Percentiles rank a stretch among this genome's conserved stretches.
These are phyloP conservation scores for Drosophila burlai DNA, from an alignment of 1,140 invertebrate genomes.

Conservation along the genomic window DNA sequence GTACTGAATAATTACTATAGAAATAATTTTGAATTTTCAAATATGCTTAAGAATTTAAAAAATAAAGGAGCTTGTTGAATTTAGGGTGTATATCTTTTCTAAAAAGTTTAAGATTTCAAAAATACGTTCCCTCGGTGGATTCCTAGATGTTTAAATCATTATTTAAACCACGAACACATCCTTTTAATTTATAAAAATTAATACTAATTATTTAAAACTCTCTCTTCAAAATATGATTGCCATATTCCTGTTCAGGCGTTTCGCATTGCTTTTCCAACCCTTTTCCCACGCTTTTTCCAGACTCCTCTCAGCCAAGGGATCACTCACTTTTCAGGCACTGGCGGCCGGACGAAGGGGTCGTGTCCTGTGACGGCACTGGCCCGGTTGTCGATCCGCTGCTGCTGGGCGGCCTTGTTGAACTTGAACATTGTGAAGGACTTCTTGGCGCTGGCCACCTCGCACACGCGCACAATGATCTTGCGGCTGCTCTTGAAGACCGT, in stretches of 20 bases:
- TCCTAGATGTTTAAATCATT: not conserved
- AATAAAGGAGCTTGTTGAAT: not conserved
- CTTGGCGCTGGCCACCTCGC: conserved; percentile 84
- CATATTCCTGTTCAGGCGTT: too few relatives aligned
- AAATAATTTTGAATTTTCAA: not conserved
- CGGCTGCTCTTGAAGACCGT: conserved; percentile 85
- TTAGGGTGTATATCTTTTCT: not conserved
- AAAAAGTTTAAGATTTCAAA: not conserved
- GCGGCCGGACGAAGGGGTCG: conserved; percentile 90
- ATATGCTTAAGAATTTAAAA: not conserved
- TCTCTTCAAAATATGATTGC: not conserved
- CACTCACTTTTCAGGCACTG: conserved; percentile 86
- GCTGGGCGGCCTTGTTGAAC: conserved; percentile 90
- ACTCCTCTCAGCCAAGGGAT: not conserved
- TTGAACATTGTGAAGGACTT: conserved; percentile 89
- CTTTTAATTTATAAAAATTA: too few relatives aligned
- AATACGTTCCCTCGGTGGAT: not conserved
- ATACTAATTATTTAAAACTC: too few relatives aligned
- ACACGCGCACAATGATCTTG: conserved; percentile 84
- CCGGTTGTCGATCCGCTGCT: conserved; percentile 87
- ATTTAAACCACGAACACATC: not conserved
- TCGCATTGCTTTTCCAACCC: conserved; percentile 20
- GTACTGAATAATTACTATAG: not conserved
- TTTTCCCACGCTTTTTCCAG: not conserved
- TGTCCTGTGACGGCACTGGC: conserved; percentile 90